Evolutionary conservation across 2,113 vertebrate genomes (phyloP), one percentile per base, ranked within the genome.

Genomic region (Mixornis gularis): DNA sequence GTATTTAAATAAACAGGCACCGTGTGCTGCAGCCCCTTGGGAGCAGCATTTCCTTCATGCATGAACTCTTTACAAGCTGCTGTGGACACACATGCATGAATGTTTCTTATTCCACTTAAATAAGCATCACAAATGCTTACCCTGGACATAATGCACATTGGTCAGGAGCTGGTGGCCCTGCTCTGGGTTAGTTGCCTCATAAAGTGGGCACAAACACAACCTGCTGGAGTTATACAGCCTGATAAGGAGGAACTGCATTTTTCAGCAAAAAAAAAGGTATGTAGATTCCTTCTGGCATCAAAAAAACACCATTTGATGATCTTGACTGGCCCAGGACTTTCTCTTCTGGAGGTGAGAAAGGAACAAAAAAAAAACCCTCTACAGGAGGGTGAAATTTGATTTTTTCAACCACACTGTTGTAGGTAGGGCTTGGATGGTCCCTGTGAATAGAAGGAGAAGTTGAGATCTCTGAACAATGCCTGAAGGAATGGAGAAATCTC

Each of bases 71-170:
- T 40, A 38, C 20, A 74, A 83, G 76, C 53, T 94, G 70, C 66
- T 51, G 17, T 21, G 49, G 56, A 52, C 53, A 46, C 8, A 44
- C 69, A 25, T 25, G 55, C 36, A 21, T 62, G 41, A 82, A 43
- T 94, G 40, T 87, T 91, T 72, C 73, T 87, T 80, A 56, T 63
- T 94, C 59, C 56, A 72, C 52, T 89, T 72, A 46, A 92, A 72
- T 62, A 87, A 89, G 41, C 60, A 87, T 87, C 71, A 69, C 22
- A 93, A 92, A 32, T 80, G 55, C 51, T 73, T 89, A 6, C 70
- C 38, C 34, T 7, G 13, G 66, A 69, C 81, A 46, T 40, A 32
- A 52, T 6, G 13, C 13, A 4, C 17, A 10, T 59, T 76, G 70
- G 36, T 21, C 48, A 27, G 84, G 70, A 89, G 71, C 55, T 79